phyloP scores from a whole-genome alignment of 1,140 invertebrate species.

The Halyomorpha halys region DNA sequence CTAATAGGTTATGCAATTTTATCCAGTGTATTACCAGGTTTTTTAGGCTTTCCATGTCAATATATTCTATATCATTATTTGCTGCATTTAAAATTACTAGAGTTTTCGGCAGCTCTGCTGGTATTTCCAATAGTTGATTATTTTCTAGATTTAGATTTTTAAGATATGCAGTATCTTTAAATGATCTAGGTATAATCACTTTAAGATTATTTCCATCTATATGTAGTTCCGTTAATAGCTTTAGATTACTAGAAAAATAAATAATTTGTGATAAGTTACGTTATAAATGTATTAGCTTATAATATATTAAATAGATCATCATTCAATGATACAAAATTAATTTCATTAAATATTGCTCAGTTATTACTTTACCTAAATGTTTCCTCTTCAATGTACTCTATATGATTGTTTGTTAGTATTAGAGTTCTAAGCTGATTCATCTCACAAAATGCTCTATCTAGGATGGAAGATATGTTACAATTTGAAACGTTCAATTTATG shows the following conservation, averaged over 20 bases:
- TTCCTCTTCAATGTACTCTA: background rate
- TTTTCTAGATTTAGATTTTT: background rate
- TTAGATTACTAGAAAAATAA: background rate
- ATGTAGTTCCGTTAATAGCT: background rate
- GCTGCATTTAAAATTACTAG: background rate
- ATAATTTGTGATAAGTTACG: no score
- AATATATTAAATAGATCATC: no score
- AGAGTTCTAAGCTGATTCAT: background rate
- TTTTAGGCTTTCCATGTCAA: background rate
- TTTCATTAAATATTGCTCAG: no score
- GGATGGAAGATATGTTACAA: no score
- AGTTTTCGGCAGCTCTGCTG: background rate
- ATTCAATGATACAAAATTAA: no score
- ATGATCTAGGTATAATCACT: background rate
- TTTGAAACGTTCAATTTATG: no score
- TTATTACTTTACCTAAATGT: background rate
- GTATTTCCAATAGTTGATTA: background rate
- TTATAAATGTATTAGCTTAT: no score
- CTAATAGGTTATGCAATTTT: no score
- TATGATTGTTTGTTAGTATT: conserved; percentile 5
- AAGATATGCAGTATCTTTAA: background rate
- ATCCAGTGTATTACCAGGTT: background rate
- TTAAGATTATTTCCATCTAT: background rate
- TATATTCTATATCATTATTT: background rate
- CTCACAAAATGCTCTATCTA: no score